Base-by-base conservation (phyloP, 2,888 invertebrate species). In the Thyatira batis region DNA sequence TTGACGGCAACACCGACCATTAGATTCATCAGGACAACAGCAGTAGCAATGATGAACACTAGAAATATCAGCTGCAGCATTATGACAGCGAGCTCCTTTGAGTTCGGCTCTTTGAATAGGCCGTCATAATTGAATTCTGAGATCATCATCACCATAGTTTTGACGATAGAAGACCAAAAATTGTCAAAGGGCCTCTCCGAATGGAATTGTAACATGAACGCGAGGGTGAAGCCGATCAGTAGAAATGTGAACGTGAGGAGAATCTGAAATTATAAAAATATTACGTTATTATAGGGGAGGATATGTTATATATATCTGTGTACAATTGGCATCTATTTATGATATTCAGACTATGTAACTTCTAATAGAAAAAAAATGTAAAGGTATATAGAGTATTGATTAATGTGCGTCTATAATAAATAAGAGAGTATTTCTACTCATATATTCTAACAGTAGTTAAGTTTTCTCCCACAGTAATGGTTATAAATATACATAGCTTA, bases 171-270 rank as follows among this genome's bases (percentile, higher is more conserved):
- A 20, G 33, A 13, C 49, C 49, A 49, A 8, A 28, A 20, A 27
- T 20, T 20, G 27, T 33, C 49, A 11, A 49, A 49, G 21, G 49
- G 49, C 20, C 1, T 1, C 8, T 25, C 11, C 0, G 28, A 13
- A 10, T 33, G 49, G 30, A 49, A 49, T 3, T 49, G 49, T 20
- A 49, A 20, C 49, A 49, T 49, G 20, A 49, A 49, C 17, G 20
- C 45, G n/a, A 45, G 21, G 3, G 45, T 11, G 61, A 88, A 88
- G 21, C 86, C 88, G 33, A 87, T 71, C 21, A 87, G 69, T 13
- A 88, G 69, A 55, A 82, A 80, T 0, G 58, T 58, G 20, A 71
- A 61, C 0, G 63, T 57, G 13, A 71, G 53, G 49, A 45, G 45
- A 4, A 45, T 2, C 45, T 45, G 45, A 9, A 45, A 45, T 13